A percentile compares a stretch with the other conserved stretches of the same genome.
Evolutionary conservation across 2,797 vertebrate species (phyloP).

Genomic region (Poecile montanus): DNA sequence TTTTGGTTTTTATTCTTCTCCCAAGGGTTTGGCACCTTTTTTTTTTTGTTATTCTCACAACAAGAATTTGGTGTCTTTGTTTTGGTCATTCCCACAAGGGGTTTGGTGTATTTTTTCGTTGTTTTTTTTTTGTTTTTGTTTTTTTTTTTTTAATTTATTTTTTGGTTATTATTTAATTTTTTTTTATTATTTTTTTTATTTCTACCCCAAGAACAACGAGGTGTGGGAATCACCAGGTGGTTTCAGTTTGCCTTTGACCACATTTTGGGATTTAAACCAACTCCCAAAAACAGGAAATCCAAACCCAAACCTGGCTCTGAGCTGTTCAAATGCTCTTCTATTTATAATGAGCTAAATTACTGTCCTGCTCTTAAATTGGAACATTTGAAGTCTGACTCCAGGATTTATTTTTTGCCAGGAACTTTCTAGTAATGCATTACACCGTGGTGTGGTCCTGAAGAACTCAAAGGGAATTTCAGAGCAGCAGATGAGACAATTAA

Average conservation of each 20-base stretch:
- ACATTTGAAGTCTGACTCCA: not conserved
- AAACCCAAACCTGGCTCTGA: constrained; percentile 31
- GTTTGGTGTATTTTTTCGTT: not conserved
- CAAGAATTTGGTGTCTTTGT: not conserved
- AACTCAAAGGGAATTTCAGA: not conserved
- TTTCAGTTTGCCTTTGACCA: not conserved
- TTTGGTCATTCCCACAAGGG: not conserved
- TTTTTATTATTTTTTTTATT: not conserved
- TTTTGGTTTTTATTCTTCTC: not conserved
- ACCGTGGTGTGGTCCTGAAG: not conserved
- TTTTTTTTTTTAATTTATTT: no score
- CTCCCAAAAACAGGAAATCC: constrained; percentile 33
- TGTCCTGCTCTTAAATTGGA: not conserved
- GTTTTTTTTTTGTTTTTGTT: no score
- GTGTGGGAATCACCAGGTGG: not conserved
- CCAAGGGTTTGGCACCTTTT: not conserved
- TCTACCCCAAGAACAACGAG: fast-evolving
- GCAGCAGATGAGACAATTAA: not conserved
- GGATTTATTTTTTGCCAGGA: not conserved
- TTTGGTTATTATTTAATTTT: not conserved
- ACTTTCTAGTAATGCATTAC: constrained; percentile 26
- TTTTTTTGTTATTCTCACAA: not conserved
- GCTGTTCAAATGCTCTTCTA: not conserved
- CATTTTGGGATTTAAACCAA: not conserved
- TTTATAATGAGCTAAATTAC: constrained; percentile 1